phyloP scores from a whole-genome alignment of 2,113 vertebrate species.

The Myotis davidii region DNA sequence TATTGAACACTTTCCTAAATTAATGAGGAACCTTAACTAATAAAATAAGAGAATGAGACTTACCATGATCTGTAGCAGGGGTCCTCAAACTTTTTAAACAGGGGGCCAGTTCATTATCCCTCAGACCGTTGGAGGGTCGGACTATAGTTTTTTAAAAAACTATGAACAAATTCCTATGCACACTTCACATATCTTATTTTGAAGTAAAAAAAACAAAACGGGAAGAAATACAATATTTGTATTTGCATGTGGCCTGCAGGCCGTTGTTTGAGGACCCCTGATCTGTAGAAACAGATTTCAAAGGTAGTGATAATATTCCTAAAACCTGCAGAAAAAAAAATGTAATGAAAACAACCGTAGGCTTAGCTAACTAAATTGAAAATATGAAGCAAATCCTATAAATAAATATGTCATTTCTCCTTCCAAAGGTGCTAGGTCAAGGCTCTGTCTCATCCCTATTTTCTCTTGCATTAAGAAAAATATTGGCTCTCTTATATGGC shows the following conservation, averaged over 20 bases:
- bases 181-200: too few species aligned
- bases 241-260: too few species aligned
- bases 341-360: neutral
- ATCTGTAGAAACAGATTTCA: constrained; percentile 20
- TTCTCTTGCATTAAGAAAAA: neutral
- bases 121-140: too few species aligned
- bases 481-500: neutral
- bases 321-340: neutral
- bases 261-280: too few species aligned
- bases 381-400: neutral
- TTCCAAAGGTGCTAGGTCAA: neutral
- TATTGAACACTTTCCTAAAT: constrained; percentile 82
- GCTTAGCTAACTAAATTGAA: neutral
- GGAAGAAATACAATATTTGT: too few species aligned
- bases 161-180: too few species aligned
- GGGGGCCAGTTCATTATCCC: too few species aligned
- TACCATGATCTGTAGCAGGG: neutral
- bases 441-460: neutral
- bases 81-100: too few species aligned
- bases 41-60: constrained; percentile 64
- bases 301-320: neutral
- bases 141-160: too few species aligned
- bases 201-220: too few species aligned
- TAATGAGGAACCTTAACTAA: constrained; percentile 76
- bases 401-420: neutral